These are phyloP conservation scores for Ispidina lecontei DNA, from an alignment of 2,797 vertebrate genomes.

Conservation along the genomic window DNA sequence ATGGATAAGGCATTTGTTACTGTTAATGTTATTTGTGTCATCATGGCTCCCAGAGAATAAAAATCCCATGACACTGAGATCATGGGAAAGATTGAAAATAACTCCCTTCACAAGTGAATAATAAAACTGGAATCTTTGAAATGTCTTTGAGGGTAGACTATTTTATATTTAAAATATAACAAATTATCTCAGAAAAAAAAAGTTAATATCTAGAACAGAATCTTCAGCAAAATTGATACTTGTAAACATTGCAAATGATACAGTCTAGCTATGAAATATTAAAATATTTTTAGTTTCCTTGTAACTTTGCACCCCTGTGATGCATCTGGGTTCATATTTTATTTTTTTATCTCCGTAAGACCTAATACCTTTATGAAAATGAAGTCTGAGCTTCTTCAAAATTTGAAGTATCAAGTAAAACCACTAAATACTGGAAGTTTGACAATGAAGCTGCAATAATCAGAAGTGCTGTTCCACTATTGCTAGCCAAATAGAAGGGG, in stretches of 20 bases:
- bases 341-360: not conserved
- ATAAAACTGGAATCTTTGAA: constrained; percentile 66
- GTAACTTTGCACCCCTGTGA: not conserved
- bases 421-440: not conserved
- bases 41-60: constrained; percentile 17
- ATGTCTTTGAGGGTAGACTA: not conserved
- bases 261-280: not conserved
- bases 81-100: constrained; percentile 76
- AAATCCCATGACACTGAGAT: constrained; percentile 72
- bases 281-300: not conserved
- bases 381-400: not conserved
- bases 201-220: not conserved
- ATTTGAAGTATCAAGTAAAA: not conserved
- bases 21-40: constrained; percentile 13
- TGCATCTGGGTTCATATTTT: not conserved
- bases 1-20: not conserved
- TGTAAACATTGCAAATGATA: not conserved
- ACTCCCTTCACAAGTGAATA: constrained; percentile 66
- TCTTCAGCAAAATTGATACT: not conserved
- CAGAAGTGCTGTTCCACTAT: not conserved
- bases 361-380: not conserved
- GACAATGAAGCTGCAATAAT: not conserved
- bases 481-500: not conserved
- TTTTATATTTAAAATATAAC: not conserved
- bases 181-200: not conserved